A percentile compares a stretch with the other conserved stretches of the same genome.
phyloP scores from a whole-genome alignment of 2,797 vertebrate species.

The Eptatretus atami region DNA sequence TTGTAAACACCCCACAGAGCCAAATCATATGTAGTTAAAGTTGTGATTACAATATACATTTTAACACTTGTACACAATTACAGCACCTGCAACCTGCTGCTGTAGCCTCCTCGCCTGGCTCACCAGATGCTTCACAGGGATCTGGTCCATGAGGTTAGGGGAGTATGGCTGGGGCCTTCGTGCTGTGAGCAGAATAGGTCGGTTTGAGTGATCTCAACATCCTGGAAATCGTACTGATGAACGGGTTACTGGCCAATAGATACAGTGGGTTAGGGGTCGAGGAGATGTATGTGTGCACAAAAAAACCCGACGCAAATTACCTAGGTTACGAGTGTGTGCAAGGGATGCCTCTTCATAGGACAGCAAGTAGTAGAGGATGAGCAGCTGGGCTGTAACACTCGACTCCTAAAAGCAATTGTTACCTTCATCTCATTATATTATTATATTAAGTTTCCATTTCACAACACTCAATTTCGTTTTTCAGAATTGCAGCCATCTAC shows the following conservation, averaged over 20 bases:
- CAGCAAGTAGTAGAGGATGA: conserved; percentile 78
- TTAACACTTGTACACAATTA: neutral
- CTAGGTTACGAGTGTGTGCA: conserved; percentile 61
- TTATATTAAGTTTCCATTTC: no score
- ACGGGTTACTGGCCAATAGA: no score
- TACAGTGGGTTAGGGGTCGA: no score
- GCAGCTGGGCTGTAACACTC: conserved; percentile 65
- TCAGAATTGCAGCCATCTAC: no score
- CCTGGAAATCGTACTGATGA: no score
- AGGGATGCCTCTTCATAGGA: conserved; percentile 80
- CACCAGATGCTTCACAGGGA: conserved; percentile 88
- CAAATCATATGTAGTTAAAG: no score
- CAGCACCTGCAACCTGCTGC: conserved; percentile 60
- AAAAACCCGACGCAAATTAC: conserved; percentile 14
- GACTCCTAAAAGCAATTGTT: conserved; percentile 14
- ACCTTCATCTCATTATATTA: no score
- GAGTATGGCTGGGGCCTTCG: conserved; percentile 87
- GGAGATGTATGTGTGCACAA: no score
- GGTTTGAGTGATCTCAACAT: no score
- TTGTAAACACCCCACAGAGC: no score
- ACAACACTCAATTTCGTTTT: no score
- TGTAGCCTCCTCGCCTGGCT: conserved; percentile 76
- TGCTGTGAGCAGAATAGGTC: neutral
- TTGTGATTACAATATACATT: no score
- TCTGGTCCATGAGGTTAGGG: conserved; percentile 78